Evolutionary conservation across 2,797 vertebrate genomes (phyloP), one percentile per base, ranked within the genome.

Genomic region (Anas bahamensis): DNA sequence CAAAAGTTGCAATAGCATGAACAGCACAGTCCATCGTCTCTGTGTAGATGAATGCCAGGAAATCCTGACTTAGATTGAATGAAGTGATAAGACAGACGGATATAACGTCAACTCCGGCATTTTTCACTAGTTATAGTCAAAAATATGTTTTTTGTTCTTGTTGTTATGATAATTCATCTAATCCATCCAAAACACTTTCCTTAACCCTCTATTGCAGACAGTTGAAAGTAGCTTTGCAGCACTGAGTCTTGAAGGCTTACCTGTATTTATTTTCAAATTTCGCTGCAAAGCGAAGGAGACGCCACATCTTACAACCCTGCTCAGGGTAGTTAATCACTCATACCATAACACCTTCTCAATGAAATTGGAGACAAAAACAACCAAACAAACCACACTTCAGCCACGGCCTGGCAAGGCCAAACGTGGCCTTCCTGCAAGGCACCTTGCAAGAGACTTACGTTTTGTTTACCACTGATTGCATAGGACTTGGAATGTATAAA

Each of bases 31-130:
- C 93, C 84, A 93, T 12, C 9, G 59, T 57, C 76, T 91, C 8
- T 11, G 75, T 66, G 85, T 46, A 93, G 75, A 93, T 92, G 96
- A 97, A 97, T 96, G 66, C 83, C 89, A 75, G 97, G 97, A 97
- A 97, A 97, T 96, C 97, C 97, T 94, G 94, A 59, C 70, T 94
- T 88, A 16, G 86, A 93, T 64, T 75, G 73, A 88, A 84, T 64
- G 13, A 72, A 73, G 88, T 14, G 88, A 69, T 91, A 95, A 87
- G 41, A 21, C 2, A 9, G 39, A 56, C 19, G 61, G 59, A 93
- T 92, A 65, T 79, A 73, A 61, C 50, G 56, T 90, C 57, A 93
- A 53, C 69, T 41, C 71, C 10, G 39, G 72, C 55, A 86, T 87
- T 95, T 93, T 92, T 93, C 85, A 94, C 75, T 52, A 73, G 42